A percentile compares a stretch with the other conserved stretches of the same genome.
phyloP scores from a whole-genome alignment of 2,113 vertebrate genomes.

The Nestor notabilis region DNA sequence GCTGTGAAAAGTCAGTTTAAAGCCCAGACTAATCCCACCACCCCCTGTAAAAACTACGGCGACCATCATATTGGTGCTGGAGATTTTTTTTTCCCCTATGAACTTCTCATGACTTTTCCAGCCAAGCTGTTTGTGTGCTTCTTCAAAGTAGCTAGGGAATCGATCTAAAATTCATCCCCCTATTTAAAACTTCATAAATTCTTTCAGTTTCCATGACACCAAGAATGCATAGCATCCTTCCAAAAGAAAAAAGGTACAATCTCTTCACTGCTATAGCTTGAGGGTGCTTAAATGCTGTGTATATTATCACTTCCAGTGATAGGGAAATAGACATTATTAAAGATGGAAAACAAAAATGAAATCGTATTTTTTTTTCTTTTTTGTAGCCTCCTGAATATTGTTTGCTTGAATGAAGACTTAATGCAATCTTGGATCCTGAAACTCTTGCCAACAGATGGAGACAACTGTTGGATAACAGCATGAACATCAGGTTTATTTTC shows the following conservation, averaged over 20 bases:
- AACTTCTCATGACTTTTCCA: neutral
- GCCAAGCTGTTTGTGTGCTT: neutral
- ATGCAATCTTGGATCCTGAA: neutral
- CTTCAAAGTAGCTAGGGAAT: neutral
- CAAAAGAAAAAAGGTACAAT: neutral
- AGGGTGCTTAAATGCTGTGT: neutral
- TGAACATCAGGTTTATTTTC: neutral
- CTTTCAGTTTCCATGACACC: neutral
- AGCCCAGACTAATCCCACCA: neutral
- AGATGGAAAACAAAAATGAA: neutral
- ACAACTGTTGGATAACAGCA: neutral
- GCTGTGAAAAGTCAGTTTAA: neutral
- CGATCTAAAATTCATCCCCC: neutral
- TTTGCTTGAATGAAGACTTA: neutral
- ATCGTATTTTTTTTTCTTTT: neutral
- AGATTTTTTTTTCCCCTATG: neutral
- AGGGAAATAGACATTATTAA: neutral
- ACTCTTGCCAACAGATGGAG: neutral
- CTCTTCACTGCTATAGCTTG: neutral
- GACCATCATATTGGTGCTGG: neutral
- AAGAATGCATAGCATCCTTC: neutral
- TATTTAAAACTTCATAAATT: neutral
- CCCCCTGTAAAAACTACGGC: rapidly evolving
- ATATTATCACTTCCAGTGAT: neutral
- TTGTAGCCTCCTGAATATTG: neutral